phyloP scores from a whole-genome alignment of 2,113 vertebrate genomes.

The Callopanchax toddi region DNA sequence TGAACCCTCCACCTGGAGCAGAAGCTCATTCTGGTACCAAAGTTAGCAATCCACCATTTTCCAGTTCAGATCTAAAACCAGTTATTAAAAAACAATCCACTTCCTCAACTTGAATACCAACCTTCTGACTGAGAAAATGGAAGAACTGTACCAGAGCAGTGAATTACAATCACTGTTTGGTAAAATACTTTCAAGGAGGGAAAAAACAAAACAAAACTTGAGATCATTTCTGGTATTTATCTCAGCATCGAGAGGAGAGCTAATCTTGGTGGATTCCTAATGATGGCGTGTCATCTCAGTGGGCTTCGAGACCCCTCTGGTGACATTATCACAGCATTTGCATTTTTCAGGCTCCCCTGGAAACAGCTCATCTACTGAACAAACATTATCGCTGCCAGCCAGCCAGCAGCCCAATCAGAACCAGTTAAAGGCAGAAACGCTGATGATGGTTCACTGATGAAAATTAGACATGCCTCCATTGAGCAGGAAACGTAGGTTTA shows the following conservation, averaged over 20 bases:
- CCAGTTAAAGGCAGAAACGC: background rate
- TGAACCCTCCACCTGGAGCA: too few species aligned
- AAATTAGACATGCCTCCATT: background rate
- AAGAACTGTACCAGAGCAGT: background rate
- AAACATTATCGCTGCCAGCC: slow-evolving; percentile 33
- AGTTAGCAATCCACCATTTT: too few species aligned
- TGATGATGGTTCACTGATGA: slow-evolving; percentile 11
- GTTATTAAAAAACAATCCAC: too few species aligned
- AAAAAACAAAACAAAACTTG: background rate
- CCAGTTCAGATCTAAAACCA: too few species aligned
- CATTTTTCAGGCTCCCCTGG: slow-evolving; percentile 29
- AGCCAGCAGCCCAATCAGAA: slow-evolving; percentile 18
- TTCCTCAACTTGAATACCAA: too few species aligned
- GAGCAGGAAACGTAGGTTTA: background rate
- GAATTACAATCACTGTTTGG: background rate
- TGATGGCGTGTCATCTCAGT: slow-evolving; percentile 25
- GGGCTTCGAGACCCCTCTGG: slow-evolving; percentile 35
- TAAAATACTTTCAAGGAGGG: background rate
- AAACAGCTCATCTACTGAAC: slow-evolving; percentile 39
- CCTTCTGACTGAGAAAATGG: slow-evolving; percentile 16
- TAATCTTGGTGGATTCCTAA: slow-evolving; percentile 21
- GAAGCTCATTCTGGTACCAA: too few species aligned
- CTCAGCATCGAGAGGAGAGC: slow-evolving; percentile 12
- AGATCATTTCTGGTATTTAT: background rate
- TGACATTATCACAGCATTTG: slow-evolving; percentile 44